Base-by-base conservation (phyloP, 2,888 invertebrate species). In the Tipula unca region DNA sequence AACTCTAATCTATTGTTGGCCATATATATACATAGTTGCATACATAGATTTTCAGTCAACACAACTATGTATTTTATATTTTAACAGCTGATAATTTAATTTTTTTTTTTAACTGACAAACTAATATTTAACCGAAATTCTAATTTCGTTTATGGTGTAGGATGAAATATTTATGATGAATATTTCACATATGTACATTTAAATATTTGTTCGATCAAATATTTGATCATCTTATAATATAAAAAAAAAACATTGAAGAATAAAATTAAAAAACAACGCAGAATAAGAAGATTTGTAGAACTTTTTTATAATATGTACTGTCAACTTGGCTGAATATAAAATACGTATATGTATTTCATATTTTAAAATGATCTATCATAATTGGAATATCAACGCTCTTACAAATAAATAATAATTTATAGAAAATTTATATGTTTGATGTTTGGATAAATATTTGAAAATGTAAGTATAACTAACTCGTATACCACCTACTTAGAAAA, bases 31-130 rank as follows among this genome's bases (percentile, higher is more conserved):
- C 69, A 25, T 54, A 39, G 0, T 13, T 10, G 39, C 5, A 39
- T 48, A 17, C n/a, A 25, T 20, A 69, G 69, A 25, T 14, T 25
- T 32, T 69, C 8, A 69, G 1, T 25, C 25, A 69, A 69, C 69
- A 25, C 25, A 25, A 25, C 32, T 36, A 39, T 10, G 20, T 36
- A 20, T 17, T 84, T 36, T 17, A 84, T 84, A 84, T 35, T 32
- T 84, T 84, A 35, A 35, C 29, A 35, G 84, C 29, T 84, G 29
- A 84, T 84, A 35, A 84, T 32, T 84, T 82, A 25, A 82, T 25
- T 82, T 82, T 69, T 69, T 82, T 82, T 82, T 83, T 83, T n/a
- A 84, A 84, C 35, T 35, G 29, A 39, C 84, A 84, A 39, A 84
- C 84, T 36, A 13, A 69, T 25, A 25, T 25, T 69, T 13, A 69